Base-by-base conservation (phyloP, 2,888 invertebrate species). In the Choristoneura rosaceana region DNA sequence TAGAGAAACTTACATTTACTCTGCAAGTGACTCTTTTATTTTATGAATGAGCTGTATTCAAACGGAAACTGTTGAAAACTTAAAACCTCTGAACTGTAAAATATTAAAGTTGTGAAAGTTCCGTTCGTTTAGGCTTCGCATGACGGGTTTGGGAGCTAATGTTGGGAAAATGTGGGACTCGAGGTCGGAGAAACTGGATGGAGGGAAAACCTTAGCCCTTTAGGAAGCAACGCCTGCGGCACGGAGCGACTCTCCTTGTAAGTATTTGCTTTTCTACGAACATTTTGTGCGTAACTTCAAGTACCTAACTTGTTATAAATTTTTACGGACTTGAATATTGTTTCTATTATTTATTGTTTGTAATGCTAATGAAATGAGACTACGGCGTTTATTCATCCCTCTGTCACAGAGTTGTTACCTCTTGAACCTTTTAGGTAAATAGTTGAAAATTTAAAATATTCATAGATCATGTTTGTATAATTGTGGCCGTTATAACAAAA, bases 1-100 rank as follows among this genome's bases (percentile, higher is more conserved):
- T 58, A 65, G 43, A 47, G 45, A 69, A 65, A 50, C 70, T 64
- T 41, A 61, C 69, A 52, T 69, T 8, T 25, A 33, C 63, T 17
- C 63, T 63, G 62, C 34, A 52, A 55, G 69, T 63, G n/a, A 69
- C 41, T 52, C 41, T 55, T 50, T 10, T 17, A 12, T 38, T 38
- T 4, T 58, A 33, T 4, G 25, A 43, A 45, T 7, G 38, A 38
- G 7, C 38, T 4, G 38, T 25, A 41, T 65, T 41, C 15, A 12
- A 38, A 34, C 17, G 47, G 55, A 7, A 65, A 38, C 15, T 50
- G 38, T 52, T 15, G 41, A 25, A 38, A 38, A 4, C 7, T 4
- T 38, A 5, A 38, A 17, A 52, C 8, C 41, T 41, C 41, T 41
- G 65, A 65, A 65, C 15, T 52, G 38, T 65, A 65, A 50, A 50